Conservation (phyloP, 2,797 vertebrate species). For the Anableps anableps region DNA sequence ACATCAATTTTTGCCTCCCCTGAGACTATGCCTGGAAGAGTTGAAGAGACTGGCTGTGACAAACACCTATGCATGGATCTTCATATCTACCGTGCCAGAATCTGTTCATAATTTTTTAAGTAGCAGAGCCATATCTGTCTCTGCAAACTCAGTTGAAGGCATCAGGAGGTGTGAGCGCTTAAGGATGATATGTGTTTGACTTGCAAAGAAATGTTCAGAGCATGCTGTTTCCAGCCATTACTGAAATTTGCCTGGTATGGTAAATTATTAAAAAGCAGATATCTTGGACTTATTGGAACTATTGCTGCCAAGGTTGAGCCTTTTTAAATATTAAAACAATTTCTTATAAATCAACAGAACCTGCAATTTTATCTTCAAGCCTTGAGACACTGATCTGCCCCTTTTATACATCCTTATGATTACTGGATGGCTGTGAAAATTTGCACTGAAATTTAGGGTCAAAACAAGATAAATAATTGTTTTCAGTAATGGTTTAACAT, state of each 20-base stretch:
- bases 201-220: slow-evolving; percentile 54
- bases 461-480: neutral
- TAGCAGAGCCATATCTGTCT: slow-evolving; percentile 61
- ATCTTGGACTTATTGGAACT: slow-evolving; percentile 58
- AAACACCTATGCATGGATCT: slow-evolving; percentile 66
- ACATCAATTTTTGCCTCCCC: slow-evolving; percentile 68
- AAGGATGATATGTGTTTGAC: slow-evolving; percentile 62
- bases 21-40: slow-evolving; percentile 65
- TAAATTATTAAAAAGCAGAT: slow-evolving; percentile 69
- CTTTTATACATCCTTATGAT: neutral
- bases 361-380: slow-evolving; percentile 42
- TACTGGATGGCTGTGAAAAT: neutral
- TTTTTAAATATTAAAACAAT: slow-evolving; percentile 68
- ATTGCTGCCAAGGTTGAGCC: slow-evolving; percentile 44
- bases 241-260: slow-evolving; percentile 49
- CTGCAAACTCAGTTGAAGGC: slow-evolving; percentile 59
- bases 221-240: slow-evolving; percentile 50
- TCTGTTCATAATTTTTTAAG: slow-evolving; percentile 52
- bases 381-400: neutral
- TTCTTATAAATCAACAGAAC: slow-evolving; percentile 44
- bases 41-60: slow-evolving; percentile 65
- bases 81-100: slow-evolving; percentile 51
- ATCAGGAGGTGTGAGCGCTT: slow-evolving; percentile 31
- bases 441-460: neutral
- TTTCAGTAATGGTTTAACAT: neutral